These are phyloP conservation scores for Cryptophagus acutangulus DNA, from an alignment of 2,888 invertebrate species.

Conservation along the genomic window DNA sequence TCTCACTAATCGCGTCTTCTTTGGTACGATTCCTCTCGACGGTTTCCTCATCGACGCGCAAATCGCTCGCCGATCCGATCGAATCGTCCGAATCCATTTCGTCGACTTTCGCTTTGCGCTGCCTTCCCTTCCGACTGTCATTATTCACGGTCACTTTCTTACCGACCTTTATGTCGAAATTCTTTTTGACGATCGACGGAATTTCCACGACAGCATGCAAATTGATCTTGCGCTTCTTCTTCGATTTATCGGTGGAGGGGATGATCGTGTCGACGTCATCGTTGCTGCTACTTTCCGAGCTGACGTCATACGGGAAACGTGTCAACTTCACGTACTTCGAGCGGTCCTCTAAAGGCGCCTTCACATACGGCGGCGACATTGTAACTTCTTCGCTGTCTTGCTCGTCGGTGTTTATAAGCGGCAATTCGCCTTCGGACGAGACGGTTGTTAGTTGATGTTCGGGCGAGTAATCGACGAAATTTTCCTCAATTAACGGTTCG, in stretches of 20 bases:
- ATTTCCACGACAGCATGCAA: no score
- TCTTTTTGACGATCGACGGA: no score
- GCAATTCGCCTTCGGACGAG: conserved; percentile 46
- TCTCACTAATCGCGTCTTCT: conserved; percentile 51
- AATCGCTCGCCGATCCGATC: conserved; percentile 68
- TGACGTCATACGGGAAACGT: conserved; percentile 55
- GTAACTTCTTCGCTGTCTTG: conserved; percentile 35
- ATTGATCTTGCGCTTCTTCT: conserved; percentile 44
- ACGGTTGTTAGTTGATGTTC: conserved; percentile 21
- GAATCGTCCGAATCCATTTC: conserved; percentile 60
- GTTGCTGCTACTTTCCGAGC: conserved; percentile 50
- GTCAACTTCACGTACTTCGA: conserved; percentile 73
- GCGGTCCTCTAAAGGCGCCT: conserved; percentile 65
- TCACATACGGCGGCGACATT: conserved; percentile 53
- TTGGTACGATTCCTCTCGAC: no score
- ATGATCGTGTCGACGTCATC: conserved; percentile 47
- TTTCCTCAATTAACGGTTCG: conserved; percentile 31
- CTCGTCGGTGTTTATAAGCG: conserved; percentile 43
- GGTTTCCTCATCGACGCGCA: conserved; percentile 56
- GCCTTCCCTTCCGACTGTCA: no score
- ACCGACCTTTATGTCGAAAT: no score
- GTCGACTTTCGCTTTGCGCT: conserved; percentile 33
- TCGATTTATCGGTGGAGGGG: conserved; percentile 44
- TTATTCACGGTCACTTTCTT: no score
- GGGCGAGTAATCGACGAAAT: conserved; percentile 34